These are phyloP conservation scores for Furnarius figulus DNA, from an alignment of 2,113 vertebrate genomes.

Conservation along the genomic window DNA sequence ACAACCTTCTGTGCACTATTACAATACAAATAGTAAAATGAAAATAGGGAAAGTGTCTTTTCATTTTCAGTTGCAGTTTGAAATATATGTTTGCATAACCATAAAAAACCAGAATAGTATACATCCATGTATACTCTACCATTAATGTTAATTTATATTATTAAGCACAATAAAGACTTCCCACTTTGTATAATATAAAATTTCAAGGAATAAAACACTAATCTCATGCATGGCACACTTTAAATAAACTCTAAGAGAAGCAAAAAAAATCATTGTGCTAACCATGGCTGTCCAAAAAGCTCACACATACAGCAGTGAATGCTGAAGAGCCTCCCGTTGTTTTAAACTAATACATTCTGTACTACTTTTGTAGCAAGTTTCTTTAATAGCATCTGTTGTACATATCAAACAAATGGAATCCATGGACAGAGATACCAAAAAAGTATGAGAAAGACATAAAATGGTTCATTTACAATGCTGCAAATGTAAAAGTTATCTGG, in stretches of 20 bases:
- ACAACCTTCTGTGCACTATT: not conserved
- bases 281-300: constrained; percentile 61
- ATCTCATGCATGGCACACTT: constrained; percentile 69
- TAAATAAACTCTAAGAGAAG: constrained; percentile 58
- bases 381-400: constrained; percentile 58
- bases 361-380: constrained; percentile 52
- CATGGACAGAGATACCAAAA: constrained; percentile 60
- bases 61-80: not conserved
- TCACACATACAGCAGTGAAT: constrained; percentile 2
- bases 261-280: constrained; percentile 58
- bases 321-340: constrained; percentile 21
- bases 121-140: constrained; percentile 14
- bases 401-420: constrained; percentile 58
- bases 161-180: constrained; percentile 59
- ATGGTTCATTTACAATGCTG: constrained; percentile 64
- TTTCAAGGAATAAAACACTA: constrained; percentile 68
- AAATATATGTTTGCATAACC: not conserved
- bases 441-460: constrained; percentile 73
- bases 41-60: not conserved
- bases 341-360: constrained; percentile 22
- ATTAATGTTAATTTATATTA: constrained; percentile 13
- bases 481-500: constrained; percentile 70
- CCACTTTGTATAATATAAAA: constrained; percentile 57
- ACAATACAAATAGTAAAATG: not conserved
- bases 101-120: not conserved